Percentiles rank a stretch among this genome's conserved stretches.
Evolutionary conservation across 2,113 vertebrate genomes (phyloP).

Genomic region (Daubentonia madagascariensis): DNA sequence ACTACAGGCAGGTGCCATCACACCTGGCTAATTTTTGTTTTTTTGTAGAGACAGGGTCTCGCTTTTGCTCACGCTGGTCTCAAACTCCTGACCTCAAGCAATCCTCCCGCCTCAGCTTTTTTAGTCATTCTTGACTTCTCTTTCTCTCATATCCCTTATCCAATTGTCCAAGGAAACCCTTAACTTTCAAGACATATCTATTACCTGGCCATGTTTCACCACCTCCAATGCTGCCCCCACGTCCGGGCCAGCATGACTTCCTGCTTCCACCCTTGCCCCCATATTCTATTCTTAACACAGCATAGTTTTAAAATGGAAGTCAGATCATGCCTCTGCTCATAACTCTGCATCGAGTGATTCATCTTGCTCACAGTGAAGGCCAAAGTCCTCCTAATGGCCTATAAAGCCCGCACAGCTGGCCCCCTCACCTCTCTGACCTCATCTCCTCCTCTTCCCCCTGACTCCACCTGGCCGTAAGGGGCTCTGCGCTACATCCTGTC

Average conservation of each 20-base stretch:
- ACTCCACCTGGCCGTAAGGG: not conserved
- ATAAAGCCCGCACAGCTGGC: not conserved
- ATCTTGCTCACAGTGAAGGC: not conserved
- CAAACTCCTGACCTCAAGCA: too few relatives aligned
- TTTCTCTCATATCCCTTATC: not conserved
- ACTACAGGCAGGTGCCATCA: too few relatives aligned
- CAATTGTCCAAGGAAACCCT: not conserved
- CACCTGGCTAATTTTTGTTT: too few relatives aligned
- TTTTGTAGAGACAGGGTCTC: too few relatives aligned
- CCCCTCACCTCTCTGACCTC: not conserved
- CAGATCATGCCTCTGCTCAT: not conserved
- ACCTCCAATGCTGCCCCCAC: not conserved
- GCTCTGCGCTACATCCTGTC: not conserved
- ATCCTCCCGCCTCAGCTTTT: too few relatives aligned
- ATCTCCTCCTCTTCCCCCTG: not conserved
- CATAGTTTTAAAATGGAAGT: not conserved
- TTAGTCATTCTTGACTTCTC: not conserved
- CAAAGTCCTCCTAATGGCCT: not conserved
- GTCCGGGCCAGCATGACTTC: not conserved
- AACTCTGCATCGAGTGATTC: not conserved
- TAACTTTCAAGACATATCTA: not conserved
- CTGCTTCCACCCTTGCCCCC: not conserved
- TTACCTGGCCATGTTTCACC: not conserved
- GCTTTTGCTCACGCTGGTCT: too few relatives aligned
- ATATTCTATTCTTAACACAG: too few relatives aligned